Percentiles rank a stretch among this genome's conserved stretches.
Conservation (phyloP, 1,140 invertebrate species). For the Papilio machaon region DNA sequence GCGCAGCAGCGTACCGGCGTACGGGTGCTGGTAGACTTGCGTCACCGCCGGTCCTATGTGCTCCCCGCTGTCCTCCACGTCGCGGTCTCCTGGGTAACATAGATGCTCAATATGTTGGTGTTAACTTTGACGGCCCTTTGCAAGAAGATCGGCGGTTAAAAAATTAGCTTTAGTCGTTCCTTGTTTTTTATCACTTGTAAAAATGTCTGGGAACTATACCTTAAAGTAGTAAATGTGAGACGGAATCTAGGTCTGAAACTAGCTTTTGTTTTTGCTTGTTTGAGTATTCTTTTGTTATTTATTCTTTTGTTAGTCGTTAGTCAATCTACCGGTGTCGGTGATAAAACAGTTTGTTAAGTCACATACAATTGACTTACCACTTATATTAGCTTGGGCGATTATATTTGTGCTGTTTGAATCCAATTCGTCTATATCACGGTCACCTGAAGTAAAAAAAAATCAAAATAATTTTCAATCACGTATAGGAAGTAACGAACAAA, state of each 20-base stretch:
- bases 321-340: too few species aligned
- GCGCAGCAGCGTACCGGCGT: conserved; percentile 57
- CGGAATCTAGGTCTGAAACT: too few species aligned
- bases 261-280: too few species aligned
- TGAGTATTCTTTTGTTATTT: background rate
- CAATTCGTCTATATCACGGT: conserved; percentile 23
- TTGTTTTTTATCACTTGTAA: too few species aligned
- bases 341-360: too few species aligned
- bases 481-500: background rate
- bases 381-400: conserved; percentile 15
- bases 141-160: too few species aligned
- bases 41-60: conserved; percentile 62
- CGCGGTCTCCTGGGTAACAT: conserved; percentile 48
- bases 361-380: background rate
- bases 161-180: too few species aligned
- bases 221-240: too few species aligned
- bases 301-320: too few species aligned
- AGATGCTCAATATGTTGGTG: background rate
- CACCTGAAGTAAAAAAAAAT: background rate
- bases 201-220: too few species aligned
- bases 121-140: background rate
- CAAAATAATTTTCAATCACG: background rate
- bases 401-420: conserved; percentile 20
- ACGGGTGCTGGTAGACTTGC: conserved; percentile 61
- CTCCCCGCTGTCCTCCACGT: conserved; percentile 58